Evolutionary conservation across 2,113 vertebrate species (phyloP).

Genomic region (Campylomormyrus numenius): DNA sequence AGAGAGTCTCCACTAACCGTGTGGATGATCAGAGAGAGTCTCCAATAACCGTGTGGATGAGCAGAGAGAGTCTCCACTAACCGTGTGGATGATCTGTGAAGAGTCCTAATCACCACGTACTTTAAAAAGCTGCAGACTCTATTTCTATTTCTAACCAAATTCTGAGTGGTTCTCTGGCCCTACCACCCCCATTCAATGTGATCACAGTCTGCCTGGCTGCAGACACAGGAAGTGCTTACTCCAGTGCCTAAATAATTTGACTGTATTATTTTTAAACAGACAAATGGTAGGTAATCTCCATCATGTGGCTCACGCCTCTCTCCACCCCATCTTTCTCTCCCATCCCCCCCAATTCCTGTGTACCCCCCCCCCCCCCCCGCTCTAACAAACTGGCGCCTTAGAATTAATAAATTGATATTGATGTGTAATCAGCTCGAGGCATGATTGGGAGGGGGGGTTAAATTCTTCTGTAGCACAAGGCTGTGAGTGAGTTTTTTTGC

Average conservation of each 20-base stretch:
- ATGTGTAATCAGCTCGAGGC: conserved; percentile 55
- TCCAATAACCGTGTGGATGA: neutral
- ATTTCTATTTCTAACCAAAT: neutral
- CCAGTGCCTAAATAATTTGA: neutral
- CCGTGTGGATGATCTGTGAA: neutral
- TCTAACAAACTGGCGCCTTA: conserved; percentile 39
- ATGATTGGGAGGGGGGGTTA: conserved; percentile 32
- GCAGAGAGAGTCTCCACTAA: neutral
- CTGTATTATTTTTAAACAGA: neutral
- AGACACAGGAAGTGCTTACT: neutral
- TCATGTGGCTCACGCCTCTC: neutral
- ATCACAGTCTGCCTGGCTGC: neutral
- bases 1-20: neutral
- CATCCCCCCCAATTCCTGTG: conserved; percentile 43
- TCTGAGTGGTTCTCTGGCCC: neutral
- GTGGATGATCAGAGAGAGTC: neutral
- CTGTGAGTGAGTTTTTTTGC: conserved; percentile 31
- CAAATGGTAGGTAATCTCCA: neutral
- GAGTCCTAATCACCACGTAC: neutral
- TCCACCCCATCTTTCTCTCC: conserved; percentile 45
- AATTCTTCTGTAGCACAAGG: conserved; percentile 46
- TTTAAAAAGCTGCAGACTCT: neutral
- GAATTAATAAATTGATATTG: conserved; percentile 70
- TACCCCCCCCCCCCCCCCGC: conserved; percentile 29
- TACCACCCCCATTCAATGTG: neutral